A percentile compares a stretch with the other conserved stretches of the same genome.
phyloP scores from a whole-genome alignment of 2,797 vertebrate genomes.

The Pagetopsis macropterus region DNA sequence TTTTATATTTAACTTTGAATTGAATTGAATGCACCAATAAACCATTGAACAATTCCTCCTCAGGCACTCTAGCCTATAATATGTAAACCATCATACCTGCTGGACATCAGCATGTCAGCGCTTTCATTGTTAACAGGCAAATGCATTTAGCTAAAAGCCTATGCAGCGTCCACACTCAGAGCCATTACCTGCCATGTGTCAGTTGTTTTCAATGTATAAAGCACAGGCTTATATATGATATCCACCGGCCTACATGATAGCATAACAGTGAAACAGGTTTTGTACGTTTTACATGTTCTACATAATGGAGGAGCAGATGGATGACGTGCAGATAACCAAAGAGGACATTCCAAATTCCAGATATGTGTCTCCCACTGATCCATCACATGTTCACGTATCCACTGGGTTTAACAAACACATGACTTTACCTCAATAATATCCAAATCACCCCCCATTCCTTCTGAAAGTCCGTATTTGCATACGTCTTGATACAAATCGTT shows the following conservation, averaged over 20 bases:
- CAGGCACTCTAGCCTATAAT: not conserved
- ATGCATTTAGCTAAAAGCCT: not conserved
- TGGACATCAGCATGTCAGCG: not conserved
- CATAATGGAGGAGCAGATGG: not conserved
- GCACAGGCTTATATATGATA: too few species aligned
- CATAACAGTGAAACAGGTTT: not conserved
- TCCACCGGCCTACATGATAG: not conserved
- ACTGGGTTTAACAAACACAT: too few species aligned
- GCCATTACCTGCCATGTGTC: too few species aligned
- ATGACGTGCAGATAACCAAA: not conserved
- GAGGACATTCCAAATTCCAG: too few species aligned
- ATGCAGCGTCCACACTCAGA: too few species aligned
- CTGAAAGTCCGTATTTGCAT: not conserved
- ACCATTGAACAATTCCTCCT: too few species aligned
- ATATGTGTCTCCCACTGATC: too few species aligned
- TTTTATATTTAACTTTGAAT: too few species aligned
- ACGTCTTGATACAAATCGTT: not conserved
- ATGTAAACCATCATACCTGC: not conserved
- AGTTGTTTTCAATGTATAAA: too few species aligned
- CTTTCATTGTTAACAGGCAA: not conserved
- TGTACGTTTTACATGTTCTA: not conserved
- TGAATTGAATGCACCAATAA: too few species aligned
- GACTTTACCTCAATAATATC: not conserved
- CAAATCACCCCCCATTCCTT: not conserved
- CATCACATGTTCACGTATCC: too few species aligned